Percentiles rank a stretch among this genome's conserved stretches.
phyloP scores from a whole-genome alignment of 2,888 invertebrate genomes.

The Harpalus rubripes region DNA sequence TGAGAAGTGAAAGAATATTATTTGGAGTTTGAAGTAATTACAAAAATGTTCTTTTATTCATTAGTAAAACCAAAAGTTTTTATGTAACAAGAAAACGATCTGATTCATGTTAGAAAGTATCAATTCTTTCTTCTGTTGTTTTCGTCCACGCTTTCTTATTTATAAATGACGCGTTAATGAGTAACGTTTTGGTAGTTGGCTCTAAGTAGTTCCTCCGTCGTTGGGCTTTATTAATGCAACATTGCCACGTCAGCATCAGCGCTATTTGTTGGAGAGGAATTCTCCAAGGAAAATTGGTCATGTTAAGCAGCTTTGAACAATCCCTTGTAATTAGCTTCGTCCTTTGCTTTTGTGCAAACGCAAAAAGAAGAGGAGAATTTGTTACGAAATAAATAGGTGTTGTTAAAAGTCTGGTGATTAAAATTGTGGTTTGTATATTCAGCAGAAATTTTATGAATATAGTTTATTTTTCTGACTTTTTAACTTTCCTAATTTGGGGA shows the following conservation, averaged over 20 bases:
- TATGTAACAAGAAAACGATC: background rate
- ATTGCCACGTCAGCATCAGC: slow-evolving; percentile 24
- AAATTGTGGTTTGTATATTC: too few relatives aligned
- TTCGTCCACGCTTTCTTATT: slow-evolving; percentile 23
- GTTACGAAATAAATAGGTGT: background rate
- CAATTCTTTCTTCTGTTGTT: slow-evolving; percentile 17
- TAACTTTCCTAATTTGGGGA: too few relatives aligned
- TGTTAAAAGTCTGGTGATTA: background rate
- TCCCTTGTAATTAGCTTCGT: slow-evolving; percentile 19
- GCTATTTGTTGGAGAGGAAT: slow-evolving; percentile 29
- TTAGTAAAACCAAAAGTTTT: background rate
- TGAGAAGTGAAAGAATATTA: too few relatives aligned
- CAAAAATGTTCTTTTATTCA: too few relatives aligned
- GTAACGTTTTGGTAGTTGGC: slow-evolving; percentile 14
- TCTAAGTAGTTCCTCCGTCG: background rate
- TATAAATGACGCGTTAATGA: slow-evolving; percentile 30
- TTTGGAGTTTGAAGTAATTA: too few relatives aligned
- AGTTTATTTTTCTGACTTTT: too few relatives aligned
- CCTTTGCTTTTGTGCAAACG: background rate
- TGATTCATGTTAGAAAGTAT: slow-evolving; percentile 10
- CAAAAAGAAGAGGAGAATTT: background rate
- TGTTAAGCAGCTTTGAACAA: slow-evolving; percentile 38
- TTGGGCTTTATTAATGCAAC: background rate
- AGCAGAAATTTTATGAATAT: too few relatives aligned
- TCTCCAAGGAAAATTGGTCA: slow-evolving; percentile 30